Percentiles rank a stretch among this genome's conserved stretches.
Evolutionary conservation across 2,888 invertebrate species (phyloP).

Genomic region (Dasypogon diadema): DNA sequence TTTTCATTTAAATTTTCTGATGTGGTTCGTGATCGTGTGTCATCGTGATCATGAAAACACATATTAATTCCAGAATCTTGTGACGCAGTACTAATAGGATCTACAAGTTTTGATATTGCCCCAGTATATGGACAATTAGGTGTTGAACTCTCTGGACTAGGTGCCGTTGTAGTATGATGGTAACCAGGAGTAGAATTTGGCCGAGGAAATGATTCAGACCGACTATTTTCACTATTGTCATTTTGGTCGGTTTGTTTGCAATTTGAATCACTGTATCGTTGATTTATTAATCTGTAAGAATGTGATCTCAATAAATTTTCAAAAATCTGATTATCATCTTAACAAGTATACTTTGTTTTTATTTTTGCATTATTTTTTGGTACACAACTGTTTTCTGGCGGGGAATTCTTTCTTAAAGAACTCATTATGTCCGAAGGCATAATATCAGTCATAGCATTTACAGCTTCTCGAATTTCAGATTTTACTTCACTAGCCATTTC

Average conservation of each 20-base stretch:
- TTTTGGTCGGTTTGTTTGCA: not conserved
- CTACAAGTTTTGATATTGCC: conserved; percentile 65
- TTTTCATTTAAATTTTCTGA: conserved; percentile 53
- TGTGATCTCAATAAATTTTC: not conserved
- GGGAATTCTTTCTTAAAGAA: conserved; percentile 69
- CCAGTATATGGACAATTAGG: conserved; percentile 58
- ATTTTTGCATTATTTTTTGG: conserved; percentile 61
- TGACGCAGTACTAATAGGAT: conserved; percentile 71
- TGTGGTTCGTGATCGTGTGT: conserved; percentile 64
- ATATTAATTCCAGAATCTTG: conserved; percentile 84
- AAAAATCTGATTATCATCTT: too few species aligned
- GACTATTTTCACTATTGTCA: conserved; percentile 50
- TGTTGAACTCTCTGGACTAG: conserved; percentile 57
- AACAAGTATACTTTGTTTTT: conserved; percentile 1
- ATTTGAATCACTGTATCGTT: conserved; percentile 55
- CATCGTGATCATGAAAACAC: conserved; percentile 78
- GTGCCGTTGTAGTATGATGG: conserved; percentile 54
- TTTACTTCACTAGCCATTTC: conserved; percentile 85
- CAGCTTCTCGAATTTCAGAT: conserved; percentile 80
- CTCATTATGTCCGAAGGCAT: conserved; percentile 68
- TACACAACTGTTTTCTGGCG: conserved; percentile 66
- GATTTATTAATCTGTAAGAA: conserved; percentile 53
- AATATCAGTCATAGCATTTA: conserved; percentile 79
- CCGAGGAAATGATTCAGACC: conserved; percentile 57
- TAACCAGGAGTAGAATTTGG: conserved; percentile 56